phyloP scores from a whole-genome alignment of 2,797 vertebrate species.

The Melanotaenia trifasciata region DNA sequence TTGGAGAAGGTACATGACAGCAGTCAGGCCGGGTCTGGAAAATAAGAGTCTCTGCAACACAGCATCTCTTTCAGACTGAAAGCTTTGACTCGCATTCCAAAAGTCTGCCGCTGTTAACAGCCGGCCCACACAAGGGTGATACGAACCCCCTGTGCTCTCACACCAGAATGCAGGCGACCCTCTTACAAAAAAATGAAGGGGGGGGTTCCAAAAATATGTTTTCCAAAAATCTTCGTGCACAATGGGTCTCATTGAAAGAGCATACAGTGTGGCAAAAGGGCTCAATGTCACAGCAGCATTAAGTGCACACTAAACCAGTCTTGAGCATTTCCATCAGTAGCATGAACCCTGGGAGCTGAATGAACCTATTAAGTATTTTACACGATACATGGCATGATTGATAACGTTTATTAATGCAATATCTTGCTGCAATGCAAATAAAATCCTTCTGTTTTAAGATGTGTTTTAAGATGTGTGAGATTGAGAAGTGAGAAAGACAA shows the following conservation, averaged over 20 bases:
- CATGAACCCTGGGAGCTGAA: background rate
- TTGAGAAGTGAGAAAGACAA: background rate
- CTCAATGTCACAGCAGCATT: constrained; percentile 36
- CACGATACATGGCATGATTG: background rate
- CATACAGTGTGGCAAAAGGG: constrained; percentile 47
- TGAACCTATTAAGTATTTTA: background rate
- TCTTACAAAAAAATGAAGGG: constrained; percentile 40
- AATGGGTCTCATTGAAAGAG: constrained; percentile 71
- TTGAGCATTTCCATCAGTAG: constrained; percentile 12
- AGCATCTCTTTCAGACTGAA: constrained; percentile 64
- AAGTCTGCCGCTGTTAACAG: constrained; percentile 67
- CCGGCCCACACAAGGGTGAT: constrained; percentile 58
- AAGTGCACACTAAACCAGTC: constrained; percentile 27
- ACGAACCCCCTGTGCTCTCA: constrained; percentile 56
- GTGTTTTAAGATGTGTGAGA: background rate
- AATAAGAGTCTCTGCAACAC: constrained; percentile 55
- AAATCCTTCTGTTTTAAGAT: background rate
- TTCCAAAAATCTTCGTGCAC: constrained; percentile 51
- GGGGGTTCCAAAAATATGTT: constrained; percentile 74
- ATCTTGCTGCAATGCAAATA: background rate
- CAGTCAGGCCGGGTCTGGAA: constrained; percentile 48
- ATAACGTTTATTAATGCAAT: background rate
- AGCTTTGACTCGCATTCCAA: constrained; percentile 66
- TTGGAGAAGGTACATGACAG: constrained; percentile 56
- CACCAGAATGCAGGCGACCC: constrained; percentile 59